Percentiles rank a stretch among this genome's conserved stretches.
Evolutionary conservation across 2,797 vertebrate genomes (phyloP).

Genomic region (Poecilia wingei): DNA sequence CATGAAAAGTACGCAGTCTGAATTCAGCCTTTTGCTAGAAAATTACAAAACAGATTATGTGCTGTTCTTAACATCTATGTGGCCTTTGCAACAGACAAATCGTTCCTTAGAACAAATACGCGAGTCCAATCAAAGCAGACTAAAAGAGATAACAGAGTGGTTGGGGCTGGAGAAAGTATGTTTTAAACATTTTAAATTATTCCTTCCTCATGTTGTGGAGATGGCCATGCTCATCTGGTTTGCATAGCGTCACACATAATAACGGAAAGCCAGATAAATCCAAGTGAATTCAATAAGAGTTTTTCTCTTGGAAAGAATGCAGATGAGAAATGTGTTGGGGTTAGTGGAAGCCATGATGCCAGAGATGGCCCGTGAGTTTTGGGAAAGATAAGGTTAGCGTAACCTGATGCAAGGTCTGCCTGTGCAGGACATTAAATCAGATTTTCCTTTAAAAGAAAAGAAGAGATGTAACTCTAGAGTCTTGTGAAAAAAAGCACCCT

Average conservation of each 20-base stretch:
- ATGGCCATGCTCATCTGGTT: conserved; percentile 75
- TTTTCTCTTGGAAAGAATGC: conserved; percentile 47
- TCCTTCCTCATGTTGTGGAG: conserved; percentile 48
- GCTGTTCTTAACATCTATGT: conserved; percentile 50
- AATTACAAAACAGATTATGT: conserved; percentile 51
- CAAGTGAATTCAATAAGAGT: conserved; percentile 60
- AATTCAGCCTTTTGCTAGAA: conserved; percentile 33
- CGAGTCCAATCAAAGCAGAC: conserved; percentile 63
- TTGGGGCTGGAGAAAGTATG: conserved; percentile 38
- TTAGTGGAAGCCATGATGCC: conserved; percentile 55
- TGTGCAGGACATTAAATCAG: conserved; percentile 27
- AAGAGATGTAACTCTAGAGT: conserved; percentile 12
- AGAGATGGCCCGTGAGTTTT: conserved; percentile 29
- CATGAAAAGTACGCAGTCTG: conserved; percentile 36
- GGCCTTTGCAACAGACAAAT: conserved; percentile 64
- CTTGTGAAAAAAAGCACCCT: not conserved
- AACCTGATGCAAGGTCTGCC: conserved; percentile 30
- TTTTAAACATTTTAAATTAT: conserved; percentile 52
- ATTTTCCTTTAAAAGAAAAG: conserved; percentile 28
- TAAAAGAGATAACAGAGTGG: conserved; percentile 60
- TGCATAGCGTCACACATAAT: conserved; percentile 76
- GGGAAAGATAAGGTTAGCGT: conserved; percentile 26
- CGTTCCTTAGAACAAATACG: conserved; percentile 63
- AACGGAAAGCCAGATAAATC: conserved; percentile 60
- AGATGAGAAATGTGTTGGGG: conserved; percentile 60